Percentiles rank a stretch among this genome's conserved stretches.
phyloP scores from a whole-genome alignment of 92 coral and sea anemone genomes.

The Diadumene lineata region DNA sequence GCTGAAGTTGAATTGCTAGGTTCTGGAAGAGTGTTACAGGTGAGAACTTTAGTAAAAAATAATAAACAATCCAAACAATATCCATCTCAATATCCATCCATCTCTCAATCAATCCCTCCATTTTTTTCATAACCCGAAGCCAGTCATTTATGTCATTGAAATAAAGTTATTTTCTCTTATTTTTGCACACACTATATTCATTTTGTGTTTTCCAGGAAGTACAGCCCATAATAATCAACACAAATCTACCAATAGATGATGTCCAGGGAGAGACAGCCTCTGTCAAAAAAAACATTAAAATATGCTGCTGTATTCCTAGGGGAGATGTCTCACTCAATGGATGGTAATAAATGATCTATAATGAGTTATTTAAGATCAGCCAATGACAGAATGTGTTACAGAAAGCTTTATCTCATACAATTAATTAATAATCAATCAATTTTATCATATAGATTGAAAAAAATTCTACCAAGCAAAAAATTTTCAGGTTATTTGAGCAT shows the following conservation, averaged over 20 bases:
- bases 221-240: constrained; percentile 73
- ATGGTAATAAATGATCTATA: constrained; percentile 44
- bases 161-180: too few species aligned
- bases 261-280: constrained; percentile 65
- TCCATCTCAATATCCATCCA: neutral
- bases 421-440: too few species aligned
- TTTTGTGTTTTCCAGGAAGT: constrained; percentile 49
- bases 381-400: too few species aligned
- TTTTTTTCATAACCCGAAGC: neutral
- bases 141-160: neutral
- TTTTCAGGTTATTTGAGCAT: too few species aligned
- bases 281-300: constrained; percentile 73
- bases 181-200: neutral
- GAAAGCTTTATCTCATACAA: too few species aligned
- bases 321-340: constrained; percentile 78
- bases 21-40: constrained; percentile 48
- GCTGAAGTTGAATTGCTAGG: constrained; percentile 79
- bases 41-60: too few species aligned
- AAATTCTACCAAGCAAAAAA: too few species aligned
- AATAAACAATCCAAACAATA: neutral
- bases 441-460: too few species aligned
- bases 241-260: constrained; percentile 56
- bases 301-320: constrained; percentile 96
- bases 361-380: too few species aligned
- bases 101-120: neutral